Conservation (phyloP, 2,888 invertebrate genomes). For the Thera britannica region DNA sequence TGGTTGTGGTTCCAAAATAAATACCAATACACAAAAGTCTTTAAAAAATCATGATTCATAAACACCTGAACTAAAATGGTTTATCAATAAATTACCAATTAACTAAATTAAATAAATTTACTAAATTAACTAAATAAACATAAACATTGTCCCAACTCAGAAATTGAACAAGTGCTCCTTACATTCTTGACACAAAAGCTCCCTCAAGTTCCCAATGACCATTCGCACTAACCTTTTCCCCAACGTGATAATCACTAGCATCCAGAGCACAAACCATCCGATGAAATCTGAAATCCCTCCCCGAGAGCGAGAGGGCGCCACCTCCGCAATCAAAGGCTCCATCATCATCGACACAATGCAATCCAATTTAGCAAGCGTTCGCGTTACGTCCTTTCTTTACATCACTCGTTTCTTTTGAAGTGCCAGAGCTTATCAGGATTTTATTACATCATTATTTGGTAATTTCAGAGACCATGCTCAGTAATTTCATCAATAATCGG, state of each 20-base stretch:
- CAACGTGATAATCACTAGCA: slow-evolving; percentile 16
- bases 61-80: too few relatives aligned
- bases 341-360: slow-evolving; percentile 43
- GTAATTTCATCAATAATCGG: too few relatives aligned
- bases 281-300: slow-evolving; percentile 31
- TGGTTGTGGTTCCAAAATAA: too few relatives aligned
- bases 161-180: too few relatives aligned
- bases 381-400: slow-evolving; percentile 31
- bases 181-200: too few relatives aligned
- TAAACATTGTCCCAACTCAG: too few relatives aligned
- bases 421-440: not conserved
- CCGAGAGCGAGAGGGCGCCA: slow-evolving; percentile 22
- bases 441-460: not conserved
- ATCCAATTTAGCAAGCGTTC: slow-evolving; percentile 40
- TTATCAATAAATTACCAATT: too few relatives aligned
- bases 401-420: slow-evolving; percentile 26
- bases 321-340: slow-evolving; percentile 39
- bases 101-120: too few relatives aligned
- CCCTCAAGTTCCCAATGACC: not conserved
- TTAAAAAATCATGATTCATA: too few relatives aligned
- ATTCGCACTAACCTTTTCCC: not conserved
- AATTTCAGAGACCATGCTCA: not conserved
- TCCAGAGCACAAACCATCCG: slow-evolving; percentile 26
- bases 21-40: too few relatives aligned
- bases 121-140: too few relatives aligned